Evolutionary conservation across 2,113 vertebrate species (phyloP).

Genomic region (Romanogobio albipinnatus): DNA sequence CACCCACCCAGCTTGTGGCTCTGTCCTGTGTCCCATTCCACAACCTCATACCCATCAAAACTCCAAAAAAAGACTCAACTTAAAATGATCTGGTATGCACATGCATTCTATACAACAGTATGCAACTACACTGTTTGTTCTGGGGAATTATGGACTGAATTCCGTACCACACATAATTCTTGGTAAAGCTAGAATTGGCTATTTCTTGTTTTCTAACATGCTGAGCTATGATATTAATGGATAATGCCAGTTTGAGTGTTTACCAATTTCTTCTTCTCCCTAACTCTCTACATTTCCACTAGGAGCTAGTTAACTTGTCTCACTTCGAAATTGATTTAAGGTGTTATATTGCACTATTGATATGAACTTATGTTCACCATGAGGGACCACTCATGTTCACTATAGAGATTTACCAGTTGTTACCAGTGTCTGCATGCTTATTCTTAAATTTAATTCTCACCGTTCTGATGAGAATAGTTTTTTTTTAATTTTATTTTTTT

Average conservation of each 20-base stretch:
- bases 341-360: conserved; percentile 18
- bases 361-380: not conserved
- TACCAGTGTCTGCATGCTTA: not conserved
- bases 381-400: not conserved
- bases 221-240: not conserved
- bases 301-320: conserved; percentile 12
- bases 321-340: not conserved
- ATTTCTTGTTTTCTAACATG: not conserved
- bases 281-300: not conserved
- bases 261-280: not conserved
- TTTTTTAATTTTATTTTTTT: not conserved
- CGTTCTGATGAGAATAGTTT: not conserved
- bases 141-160: not conserved
- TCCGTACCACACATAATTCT: not conserved
- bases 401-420: not conserved
- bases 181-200: not conserved
- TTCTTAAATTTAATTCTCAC: not conserved
- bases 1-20: conserved; percentile 69
- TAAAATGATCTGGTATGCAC: not conserved
- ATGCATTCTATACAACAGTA: not conserved
- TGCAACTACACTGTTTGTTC: not conserved
- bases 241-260: not conserved
- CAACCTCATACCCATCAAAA: conserved; percentile 26
- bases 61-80: conserved; percentile 9
- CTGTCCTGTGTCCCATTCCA: conserved; percentile 43